A percentile compares a stretch with the other conserved stretches of the same genome.
phyloP scores from a whole-genome alignment of 1,140 invertebrate genomes.

The Metopolophium dirhodum region DNA sequence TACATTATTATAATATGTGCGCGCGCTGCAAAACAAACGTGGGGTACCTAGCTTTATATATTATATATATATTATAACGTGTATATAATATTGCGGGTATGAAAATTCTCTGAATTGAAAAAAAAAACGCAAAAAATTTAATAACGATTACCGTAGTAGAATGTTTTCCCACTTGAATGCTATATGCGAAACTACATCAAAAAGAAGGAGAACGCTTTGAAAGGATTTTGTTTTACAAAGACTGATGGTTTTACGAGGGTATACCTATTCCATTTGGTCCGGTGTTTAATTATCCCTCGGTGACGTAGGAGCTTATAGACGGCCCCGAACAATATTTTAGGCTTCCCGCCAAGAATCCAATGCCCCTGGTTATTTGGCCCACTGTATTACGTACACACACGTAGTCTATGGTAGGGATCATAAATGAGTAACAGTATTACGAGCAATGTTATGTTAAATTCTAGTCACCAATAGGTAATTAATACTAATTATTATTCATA shows the following conservation, averaged over 20 bases:
- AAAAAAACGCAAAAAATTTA: background rate
- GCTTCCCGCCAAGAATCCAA: background rate
- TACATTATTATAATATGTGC: background rate
- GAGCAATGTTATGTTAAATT: background rate
- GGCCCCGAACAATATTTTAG: background rate
- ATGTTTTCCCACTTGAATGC: conserved; percentile 26
- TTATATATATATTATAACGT: background rate
- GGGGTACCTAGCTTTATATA: background rate
- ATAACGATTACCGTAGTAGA: background rate
- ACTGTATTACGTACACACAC: background rate
- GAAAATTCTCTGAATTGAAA: conserved; percentile 1
- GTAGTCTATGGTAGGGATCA: background rate
- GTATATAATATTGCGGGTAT: background rate
- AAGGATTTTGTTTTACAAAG: conserved; percentile 39
- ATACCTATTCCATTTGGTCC: conserved; percentile 24
- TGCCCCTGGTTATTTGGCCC: background rate
- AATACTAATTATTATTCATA: background rate
- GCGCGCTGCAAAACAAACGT: background rate
- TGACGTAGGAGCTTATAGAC: background rate
- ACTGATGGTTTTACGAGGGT: conserved; percentile 18
- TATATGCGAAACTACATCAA: background rate
- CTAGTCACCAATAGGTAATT: background rate
- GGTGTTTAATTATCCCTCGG: conserved; percentile 4
- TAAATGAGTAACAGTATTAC: background rate
- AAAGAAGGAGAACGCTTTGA: background rate